Conservation (phyloP, 1,140 invertebrate species). For the Aphelinus certus region DNA sequence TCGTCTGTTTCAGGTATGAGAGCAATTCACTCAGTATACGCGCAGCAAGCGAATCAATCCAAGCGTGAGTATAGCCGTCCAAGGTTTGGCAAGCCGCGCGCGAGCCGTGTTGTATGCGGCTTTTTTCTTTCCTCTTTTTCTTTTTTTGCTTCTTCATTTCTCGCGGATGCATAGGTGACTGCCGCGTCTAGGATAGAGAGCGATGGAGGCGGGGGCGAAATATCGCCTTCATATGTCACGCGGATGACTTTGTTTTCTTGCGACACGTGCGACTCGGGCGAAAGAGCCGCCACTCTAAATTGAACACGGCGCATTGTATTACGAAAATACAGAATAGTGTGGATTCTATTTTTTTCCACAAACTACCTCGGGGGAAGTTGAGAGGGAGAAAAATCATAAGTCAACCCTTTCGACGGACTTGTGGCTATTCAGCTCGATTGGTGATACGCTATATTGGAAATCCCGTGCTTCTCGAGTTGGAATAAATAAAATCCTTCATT, state of each 20-base stretch:
- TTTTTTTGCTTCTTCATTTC: not conserved
- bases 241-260: constrained; percentile 63
- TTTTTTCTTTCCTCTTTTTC: not conserved
- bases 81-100: not conserved
- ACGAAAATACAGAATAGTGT: too few species aligned
- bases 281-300: constrained; percentile 36
- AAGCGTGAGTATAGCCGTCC: not conserved
- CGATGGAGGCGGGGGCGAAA: constrained; percentile 41
- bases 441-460: too few species aligned
- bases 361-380: too few species aligned
- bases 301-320: too few species aligned
- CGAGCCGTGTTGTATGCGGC: not conserved
- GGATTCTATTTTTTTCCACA: constrained; percentile 13
- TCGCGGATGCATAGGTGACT: not conserved
- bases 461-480: too few species aligned
- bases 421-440: too few species aligned
- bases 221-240: constrained; percentile 62
- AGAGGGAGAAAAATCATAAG: too few species aligned
- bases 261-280: constrained; percentile 55
- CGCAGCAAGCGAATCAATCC: not conserved
- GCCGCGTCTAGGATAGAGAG: too few species aligned
- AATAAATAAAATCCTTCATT: too few species aligned
- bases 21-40: not conserved
- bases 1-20: constrained; percentile 24
- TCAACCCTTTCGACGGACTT: too few species aligned